phyloP scores from a whole-genome alignment of 2,113 vertebrate species.

The Sigmodon hispidus region DNA sequence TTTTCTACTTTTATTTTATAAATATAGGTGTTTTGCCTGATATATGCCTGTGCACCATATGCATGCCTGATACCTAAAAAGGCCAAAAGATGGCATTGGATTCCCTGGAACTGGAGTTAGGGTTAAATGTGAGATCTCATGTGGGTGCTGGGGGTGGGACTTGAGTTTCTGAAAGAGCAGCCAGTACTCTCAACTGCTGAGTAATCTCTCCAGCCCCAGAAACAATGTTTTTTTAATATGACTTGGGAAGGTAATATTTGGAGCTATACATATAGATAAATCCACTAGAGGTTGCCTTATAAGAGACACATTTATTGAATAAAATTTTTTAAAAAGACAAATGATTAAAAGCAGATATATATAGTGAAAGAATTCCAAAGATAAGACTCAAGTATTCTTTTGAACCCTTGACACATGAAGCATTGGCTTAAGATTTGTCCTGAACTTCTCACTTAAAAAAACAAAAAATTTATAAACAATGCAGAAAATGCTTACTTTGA shows the following conservation, averaged over 20 bases:
- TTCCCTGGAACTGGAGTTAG: neutral
- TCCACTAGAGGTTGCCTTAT: neutral
- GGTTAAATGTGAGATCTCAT: neutral
- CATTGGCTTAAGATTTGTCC: constrained; percentile 34
- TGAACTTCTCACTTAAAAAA: constrained; percentile 37
- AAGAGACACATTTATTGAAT: neutral
- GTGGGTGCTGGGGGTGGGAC: neutral
- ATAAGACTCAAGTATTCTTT: constrained; percentile 15
- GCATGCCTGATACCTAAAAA: neutral
- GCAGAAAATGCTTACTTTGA: neutral
- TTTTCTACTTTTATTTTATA: neutral
- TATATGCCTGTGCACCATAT: neutral
- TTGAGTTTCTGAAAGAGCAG: neutral
- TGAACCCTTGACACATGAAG: constrained; percentile 15
- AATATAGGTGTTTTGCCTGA: neutral
- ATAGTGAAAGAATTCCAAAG: constrained; percentile 12
- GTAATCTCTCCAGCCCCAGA: neutral
- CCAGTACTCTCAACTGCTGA: neutral
- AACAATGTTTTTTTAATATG: neutral
- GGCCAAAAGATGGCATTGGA: neutral
- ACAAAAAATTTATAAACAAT: neutral
- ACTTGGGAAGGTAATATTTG: neutral
- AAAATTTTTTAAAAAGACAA: constrained; percentile 16
- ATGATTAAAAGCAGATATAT: neutral
- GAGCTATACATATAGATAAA: neutral